Evolutionary conservation across 2,113 vertebrate genomes (phyloP).

Genomic region (Stegastes partitus): DNA sequence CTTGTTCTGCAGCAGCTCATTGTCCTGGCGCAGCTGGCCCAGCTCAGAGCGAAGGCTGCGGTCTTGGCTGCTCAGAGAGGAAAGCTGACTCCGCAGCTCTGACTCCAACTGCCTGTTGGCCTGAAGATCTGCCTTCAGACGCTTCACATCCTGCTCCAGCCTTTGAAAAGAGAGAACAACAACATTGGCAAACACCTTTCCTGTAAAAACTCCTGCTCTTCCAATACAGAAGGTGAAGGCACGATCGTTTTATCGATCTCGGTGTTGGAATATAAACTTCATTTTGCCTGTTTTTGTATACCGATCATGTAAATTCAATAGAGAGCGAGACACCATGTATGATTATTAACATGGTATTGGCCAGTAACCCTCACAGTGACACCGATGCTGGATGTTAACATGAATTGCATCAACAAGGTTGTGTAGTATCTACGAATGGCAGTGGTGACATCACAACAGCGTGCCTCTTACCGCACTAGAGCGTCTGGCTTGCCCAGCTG

Average conservation of each 20-base stretch:
- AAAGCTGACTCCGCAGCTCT: slow-evolving; percentile 96
- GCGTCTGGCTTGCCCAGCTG: slow-evolving; percentile 97
- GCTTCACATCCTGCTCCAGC: slow-evolving; percentile 98
- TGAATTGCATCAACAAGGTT: not conserved
- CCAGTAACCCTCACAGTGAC: too few species aligned
- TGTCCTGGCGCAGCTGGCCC: slow-evolving; percentile 95
- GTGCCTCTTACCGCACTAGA: slow-evolving; percentile 89
- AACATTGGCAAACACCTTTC: not conserved
- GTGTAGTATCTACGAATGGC: not conserved
- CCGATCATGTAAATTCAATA: too few species aligned
- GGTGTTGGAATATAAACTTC: too few species aligned
- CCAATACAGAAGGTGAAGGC: not conserved
- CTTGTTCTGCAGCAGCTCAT: slow-evolving; percentile 98
- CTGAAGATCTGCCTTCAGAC: slow-evolving; percentile 97
- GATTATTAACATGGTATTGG: too few species aligned
- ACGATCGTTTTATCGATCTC: not conserved
- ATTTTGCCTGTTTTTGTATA: not conserved
- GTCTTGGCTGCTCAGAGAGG: slow-evolving; percentile 92
- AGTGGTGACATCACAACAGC: not conserved
- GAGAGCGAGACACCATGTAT: too few species aligned
- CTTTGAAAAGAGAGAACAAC: slow-evolving; percentile 73
- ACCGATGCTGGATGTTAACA: not conserved
- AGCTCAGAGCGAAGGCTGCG: slow-evolving; percentile 93
- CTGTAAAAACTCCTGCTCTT: not conserved
- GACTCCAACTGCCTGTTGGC: slow-evolving; percentile 97